Evolutionary conservation across 1,140 invertebrate species (phyloP).

Genomic region (Cydia fagiglandana): DNA sequence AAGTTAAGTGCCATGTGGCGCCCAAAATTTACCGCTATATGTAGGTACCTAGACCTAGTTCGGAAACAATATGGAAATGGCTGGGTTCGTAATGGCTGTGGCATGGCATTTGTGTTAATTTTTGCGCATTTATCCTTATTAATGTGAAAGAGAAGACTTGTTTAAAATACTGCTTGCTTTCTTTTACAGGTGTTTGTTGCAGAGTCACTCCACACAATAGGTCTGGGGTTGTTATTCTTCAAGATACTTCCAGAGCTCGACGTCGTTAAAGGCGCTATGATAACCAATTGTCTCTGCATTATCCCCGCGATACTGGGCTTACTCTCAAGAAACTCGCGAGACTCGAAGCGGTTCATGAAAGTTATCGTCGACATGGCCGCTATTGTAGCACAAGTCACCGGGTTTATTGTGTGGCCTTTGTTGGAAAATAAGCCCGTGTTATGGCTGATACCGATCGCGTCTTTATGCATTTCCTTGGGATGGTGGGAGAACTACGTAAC

Average conservation of each 20-base stretch:
- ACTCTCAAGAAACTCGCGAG: conserved; percentile 88
- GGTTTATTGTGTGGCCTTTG: conserved; percentile 94
- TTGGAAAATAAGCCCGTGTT: conserved; percentile 84
- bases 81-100: no score
- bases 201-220: conserved; percentile 92
- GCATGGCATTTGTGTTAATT: no score
- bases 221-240: conserved; percentile 91
- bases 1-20: no score
- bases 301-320: conserved; percentile 87
- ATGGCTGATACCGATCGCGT: conserved; percentile 91
- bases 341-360: conserved; percentile 89
- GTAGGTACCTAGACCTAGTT: no score
- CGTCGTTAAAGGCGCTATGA: conserved; percentile 94
- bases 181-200: conserved; percentile 85
- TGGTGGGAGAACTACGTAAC: conserved; percentile 99
- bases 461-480: conserved; percentile 92
- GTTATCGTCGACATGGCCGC: conserved; percentile 91
- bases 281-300: conserved; percentile 96
- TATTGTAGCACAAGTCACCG: conserved; percentile 91
- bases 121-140: background rate
- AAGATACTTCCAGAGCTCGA: conserved; percentile 93
- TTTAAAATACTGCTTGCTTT: conserved; percentile 23
- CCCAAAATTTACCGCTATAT: no score
- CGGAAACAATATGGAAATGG: no score
- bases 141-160: background rate